phyloP scores from a whole-genome alignment of 2,113 vertebrate genomes.

The Paramormyrops kingsleyae region DNA sequence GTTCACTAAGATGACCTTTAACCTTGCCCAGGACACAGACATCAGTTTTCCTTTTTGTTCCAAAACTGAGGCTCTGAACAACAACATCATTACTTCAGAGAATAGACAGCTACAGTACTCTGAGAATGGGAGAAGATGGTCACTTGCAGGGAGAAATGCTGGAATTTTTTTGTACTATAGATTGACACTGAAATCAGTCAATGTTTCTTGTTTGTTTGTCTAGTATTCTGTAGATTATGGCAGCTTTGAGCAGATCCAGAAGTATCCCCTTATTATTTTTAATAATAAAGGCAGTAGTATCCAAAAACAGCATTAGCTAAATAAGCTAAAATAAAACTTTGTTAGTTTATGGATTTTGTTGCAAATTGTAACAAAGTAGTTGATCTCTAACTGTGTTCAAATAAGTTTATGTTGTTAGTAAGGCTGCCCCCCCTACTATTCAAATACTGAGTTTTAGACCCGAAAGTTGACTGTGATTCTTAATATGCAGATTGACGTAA shows the following conservation, averaged over 20 bases:
- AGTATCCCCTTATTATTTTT: background rate
- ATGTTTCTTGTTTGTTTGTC: background rate
- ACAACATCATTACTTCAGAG: background rate
- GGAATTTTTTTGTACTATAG: background rate
- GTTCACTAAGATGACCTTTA: background rate
- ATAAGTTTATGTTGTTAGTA: too few relatives aligned
- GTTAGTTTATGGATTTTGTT: too few relatives aligned
- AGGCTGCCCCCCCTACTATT: too few relatives aligned
- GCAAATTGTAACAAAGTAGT: too few relatives aligned
- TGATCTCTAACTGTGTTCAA: too few relatives aligned
- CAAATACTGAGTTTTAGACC: too few relatives aligned
- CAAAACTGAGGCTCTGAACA: background rate
- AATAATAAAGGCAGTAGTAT: background rate
- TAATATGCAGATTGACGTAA: too few relatives aligned
- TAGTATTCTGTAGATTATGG: background rate
- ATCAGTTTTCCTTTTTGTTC: background rate
- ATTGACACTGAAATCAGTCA: background rate
- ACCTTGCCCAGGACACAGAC: background rate
- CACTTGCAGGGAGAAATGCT: background rate
- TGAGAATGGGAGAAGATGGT: background rate
- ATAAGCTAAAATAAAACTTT: too few relatives aligned
- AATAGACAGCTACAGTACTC: background rate
- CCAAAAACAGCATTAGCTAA: background rate
- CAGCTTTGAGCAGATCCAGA: background rate
- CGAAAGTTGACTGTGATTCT: too few relatives aligned